Evolutionary conservation across 2,113 vertebrate genomes (phyloP), one percentile per base, ranked within the genome.

Genomic region (Cinclus mexicanus): DNA sequence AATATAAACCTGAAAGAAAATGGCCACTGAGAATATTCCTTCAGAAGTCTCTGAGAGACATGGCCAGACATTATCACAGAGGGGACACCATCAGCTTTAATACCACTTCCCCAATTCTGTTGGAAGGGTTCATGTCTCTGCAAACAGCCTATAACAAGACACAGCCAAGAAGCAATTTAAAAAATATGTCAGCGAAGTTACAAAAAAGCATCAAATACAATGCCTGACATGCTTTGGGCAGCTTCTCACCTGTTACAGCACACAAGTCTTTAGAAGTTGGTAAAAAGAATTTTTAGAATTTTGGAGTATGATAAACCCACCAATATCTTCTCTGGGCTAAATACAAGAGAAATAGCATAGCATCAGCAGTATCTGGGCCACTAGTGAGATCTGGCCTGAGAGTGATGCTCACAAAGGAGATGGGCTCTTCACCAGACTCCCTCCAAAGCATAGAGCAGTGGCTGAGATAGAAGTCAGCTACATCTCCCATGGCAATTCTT

Each of bases 1-100:
- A 84, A n/a, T 69, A 75, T 26, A 46, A 79, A 80, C 42, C 91
- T 89, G 86, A 70, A 68, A 86, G 44, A 89, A 95, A 95, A 87
- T 6, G 95, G 42, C 25, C 57, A 78, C 55, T 4, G 10, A 65
- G 81, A 63, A n/a, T 42, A 79, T 37, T 85, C 81, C 37, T 78
- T 81, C 68, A 77, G 52, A 52, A 71, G 47, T 15, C 37, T 63
- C 29, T 83, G 50, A 65, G 87, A 83, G 74, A 59, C 1, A 3
- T 76, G 31, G 59, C 55, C 22, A 9, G 70, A 75, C n/a, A 87
- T 77, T 61, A 69, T 28, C 76, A 53, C 4, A 13, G 3, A 19
- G 46, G 15, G 19, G 15, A 53, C 29, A 23, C 26, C 35, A 35
- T 26, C 35, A 78, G 37, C 21, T 56, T 61, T 74, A 75, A 71